phyloP scores from a whole-genome alignment of 2,797 vertebrate species.

The Malacoctenus gilli region DNA sequence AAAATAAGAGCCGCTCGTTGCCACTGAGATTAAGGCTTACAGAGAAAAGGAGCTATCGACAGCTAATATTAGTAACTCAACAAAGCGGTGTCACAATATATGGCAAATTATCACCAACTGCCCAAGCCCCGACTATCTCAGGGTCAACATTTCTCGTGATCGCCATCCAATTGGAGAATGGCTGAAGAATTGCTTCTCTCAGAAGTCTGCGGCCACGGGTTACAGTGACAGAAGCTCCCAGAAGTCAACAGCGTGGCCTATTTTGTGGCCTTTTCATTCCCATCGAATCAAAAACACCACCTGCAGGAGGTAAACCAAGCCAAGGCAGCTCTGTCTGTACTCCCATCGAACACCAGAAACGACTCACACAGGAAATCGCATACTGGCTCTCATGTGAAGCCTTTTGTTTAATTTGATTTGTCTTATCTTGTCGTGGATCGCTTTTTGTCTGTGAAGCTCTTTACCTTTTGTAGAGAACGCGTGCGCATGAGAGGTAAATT shows the following conservation, averaged over 20 bases:
- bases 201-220: conserved; percentile 41
- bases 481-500: conserved; percentile 58
- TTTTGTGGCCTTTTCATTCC: conserved; percentile 31
- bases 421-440: conserved; percentile 32
- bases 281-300: conserved; percentile 48
- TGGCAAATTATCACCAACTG: conserved; percentile 59
- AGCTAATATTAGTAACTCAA: conserved; percentile 55
- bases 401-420: conserved; percentile 37
- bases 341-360: conserved; percentile 35
- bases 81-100: conserved; percentile 48
- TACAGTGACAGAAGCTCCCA: conserved; percentile 29
- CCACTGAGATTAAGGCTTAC: conserved; percentile 56
- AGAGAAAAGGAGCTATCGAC: conserved; percentile 56
- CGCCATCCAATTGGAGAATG: conserved; percentile 10
- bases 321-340: conserved; percentile 44
- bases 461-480: conserved; percentile 41
- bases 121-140: conserved; percentile 40
- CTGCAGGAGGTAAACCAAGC: conserved; percentile 38
- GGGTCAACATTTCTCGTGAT: conserved; percentile 25
- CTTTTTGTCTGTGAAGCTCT: conserved; percentile 44
- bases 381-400: conserved; percentile 22
- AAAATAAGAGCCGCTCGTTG: conserved; percentile 57
- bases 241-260: conserved; percentile 40
- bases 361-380: conserved; percentile 22
- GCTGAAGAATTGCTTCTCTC: conserved; percentile 48